Evolutionary conservation across 2,888 invertebrate genomes (phyloP), one percentile per base, ranked within the genome.

Genomic region (Syritta pipiens): DNA sequence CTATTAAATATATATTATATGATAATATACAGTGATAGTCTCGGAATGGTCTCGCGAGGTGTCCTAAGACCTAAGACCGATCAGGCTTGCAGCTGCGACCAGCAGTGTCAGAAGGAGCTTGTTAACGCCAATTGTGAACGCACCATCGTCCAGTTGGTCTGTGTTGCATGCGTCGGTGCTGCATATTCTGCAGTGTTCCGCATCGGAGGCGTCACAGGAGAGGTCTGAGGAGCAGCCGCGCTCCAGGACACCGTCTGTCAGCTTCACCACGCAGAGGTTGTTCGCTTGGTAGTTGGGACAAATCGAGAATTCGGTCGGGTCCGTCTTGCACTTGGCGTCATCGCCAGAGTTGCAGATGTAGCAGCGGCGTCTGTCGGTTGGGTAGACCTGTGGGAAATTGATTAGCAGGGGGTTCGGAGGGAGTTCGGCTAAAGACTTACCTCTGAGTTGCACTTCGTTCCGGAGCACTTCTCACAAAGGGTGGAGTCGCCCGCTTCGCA

Each of bases 181-280:
- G 55, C 88, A 88, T 10, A 82, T 63, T 14, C 83, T 17, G 67
- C 88, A 88, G 1, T 82, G 63, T 2, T 82, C 81, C 0, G 7
- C 35, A 7, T 84, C 81, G 10, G 62, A 49, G 2, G 9, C 51
- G 4, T 83, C 82, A 42, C 88, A 88, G 9, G 83, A 6, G 2
- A 85, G 1, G 1, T 84, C 81, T 24, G 82, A 84, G 17, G 63
- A 74, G 67, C 88, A 88, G 7, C 86, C 87, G 19, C 88, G 86
- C 55, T 79, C 69, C 0, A 85, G 42, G 1, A 65, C 51, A 0
- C 81, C 75, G 1, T 83, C 42, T 0, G 53, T 14, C 6, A 44
- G 30, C 3, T 76, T 9, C 0, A 83, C 44, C 2, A 88, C 84
- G 26, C 88, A 88, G 1, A 40, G 72, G 42, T 88, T 85, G 3